phyloP scores from a whole-genome alignment of 2,113 vertebrate species.

The Calidris pygmaea region DNA sequence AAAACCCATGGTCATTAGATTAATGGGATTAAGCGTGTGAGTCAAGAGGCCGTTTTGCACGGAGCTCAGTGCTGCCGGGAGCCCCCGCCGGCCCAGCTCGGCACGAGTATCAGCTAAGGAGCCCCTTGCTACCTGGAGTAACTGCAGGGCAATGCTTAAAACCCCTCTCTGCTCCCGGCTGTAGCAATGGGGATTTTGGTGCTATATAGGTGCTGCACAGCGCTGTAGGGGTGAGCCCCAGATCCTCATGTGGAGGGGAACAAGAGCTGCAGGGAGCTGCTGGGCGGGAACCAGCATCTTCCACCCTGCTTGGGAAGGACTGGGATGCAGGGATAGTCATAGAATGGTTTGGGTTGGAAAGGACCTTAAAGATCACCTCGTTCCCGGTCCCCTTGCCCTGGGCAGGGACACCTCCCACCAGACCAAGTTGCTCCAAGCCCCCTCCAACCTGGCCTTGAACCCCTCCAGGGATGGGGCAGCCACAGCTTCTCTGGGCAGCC shows the following conservation, averaged over 20 bases:
- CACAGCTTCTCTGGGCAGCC: too few relatives aligned
- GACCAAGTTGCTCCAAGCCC: too few relatives aligned
- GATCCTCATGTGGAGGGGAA: accelerated
- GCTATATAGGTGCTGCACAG: neutral
- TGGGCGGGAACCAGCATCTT: neutral
- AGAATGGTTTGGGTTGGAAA: too few relatives aligned
- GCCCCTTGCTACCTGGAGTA: neutral
- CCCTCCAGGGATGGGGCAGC: too few relatives aligned
- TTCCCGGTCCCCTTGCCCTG: too few relatives aligned
- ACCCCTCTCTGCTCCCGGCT: neutral
- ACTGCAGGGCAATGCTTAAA: neutral
- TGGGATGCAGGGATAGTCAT: neutral
- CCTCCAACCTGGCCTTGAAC: too few relatives aligned
- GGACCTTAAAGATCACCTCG: too few relatives aligned
- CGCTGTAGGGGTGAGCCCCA: neutral
- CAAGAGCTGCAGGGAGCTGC: neutral
- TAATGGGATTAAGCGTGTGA: neutral
- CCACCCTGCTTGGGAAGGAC: neutral
- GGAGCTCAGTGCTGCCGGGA: neutral
- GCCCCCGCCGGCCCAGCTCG: neutral
- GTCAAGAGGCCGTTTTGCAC: neutral
- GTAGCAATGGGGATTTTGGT: neutral
- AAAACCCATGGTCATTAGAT: neutral
- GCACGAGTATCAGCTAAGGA: accelerated
- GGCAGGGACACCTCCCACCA: too few relatives aligned